These are phyloP conservation scores for Neopipo cinnamomea DNA, from an alignment of 2,113 vertebrate genomes.

Conservation along the genomic window DNA sequence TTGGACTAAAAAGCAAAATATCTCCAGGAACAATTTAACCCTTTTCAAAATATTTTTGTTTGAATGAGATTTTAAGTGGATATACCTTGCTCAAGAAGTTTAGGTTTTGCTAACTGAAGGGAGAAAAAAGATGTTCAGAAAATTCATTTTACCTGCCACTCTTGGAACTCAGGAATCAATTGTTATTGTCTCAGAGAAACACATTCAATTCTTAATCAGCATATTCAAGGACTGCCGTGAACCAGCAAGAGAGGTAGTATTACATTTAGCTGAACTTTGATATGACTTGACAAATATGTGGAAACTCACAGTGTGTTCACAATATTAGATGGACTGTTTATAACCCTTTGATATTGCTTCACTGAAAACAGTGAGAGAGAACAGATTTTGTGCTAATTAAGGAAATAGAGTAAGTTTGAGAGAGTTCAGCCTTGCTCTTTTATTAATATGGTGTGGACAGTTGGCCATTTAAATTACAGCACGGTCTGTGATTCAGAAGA, in stretches of 20 bases:
- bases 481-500: neutral
- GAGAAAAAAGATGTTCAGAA: neutral
- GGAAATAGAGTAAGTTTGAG: neutral
- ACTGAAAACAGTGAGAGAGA: neutral
- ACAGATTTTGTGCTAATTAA: constrained; percentile 30
- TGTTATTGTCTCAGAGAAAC: neutral
- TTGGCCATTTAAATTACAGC: constrained; percentile 8
- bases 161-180: neutral
- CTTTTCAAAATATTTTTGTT: neutral
- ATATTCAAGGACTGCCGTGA: neutral
- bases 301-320: neutral
- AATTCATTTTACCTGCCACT: neutral
- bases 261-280: neutral
- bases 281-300: neutral
- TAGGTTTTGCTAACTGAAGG: neutral
- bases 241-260: neutral
- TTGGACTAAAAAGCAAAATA: neutral
- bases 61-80: neutral
- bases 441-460: constrained; percentile 16
- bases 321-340: neutral
- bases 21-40: neutral
- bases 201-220: neutral
- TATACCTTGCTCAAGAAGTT: neutral
- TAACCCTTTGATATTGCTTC: neutral
- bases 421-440: constrained; percentile 22